Percentiles rank a stretch among this genome's conserved stretches.
phyloP scores from a whole-genome alignment of 1,140 invertebrate species.

The Heliconius himera region DNA sequence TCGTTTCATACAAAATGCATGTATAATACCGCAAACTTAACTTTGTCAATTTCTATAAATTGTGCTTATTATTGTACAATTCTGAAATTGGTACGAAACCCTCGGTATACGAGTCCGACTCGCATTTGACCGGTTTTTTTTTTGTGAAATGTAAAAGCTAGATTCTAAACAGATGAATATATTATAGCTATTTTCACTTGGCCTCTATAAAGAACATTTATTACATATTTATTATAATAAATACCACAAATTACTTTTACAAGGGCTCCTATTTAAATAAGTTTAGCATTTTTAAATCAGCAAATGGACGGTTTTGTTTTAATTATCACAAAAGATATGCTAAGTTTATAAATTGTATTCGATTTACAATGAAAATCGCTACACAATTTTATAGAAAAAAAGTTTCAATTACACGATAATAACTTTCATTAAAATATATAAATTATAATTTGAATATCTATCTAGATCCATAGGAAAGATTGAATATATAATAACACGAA shows the following conservation, averaged over 20 bases:
- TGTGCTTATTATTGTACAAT: too few species aligned
- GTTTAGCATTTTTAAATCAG: not conserved
- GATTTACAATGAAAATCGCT: not conserved
- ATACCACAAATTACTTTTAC: not conserved
- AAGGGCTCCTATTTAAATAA: not conserved
- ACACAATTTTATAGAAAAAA: not conserved
- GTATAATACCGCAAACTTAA: too few species aligned
- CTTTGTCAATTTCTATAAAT: too few species aligned
- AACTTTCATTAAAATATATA: not conserved
- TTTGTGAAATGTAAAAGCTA: not conserved
- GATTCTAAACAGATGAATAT: not conserved
- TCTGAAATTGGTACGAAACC: too few species aligned
- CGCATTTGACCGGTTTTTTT: not conserved
- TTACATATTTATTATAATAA: not conserved
- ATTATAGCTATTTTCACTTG: not conserved
- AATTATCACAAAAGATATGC: not conserved
- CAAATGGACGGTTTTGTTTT: not conserved
- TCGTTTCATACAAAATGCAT: too few species aligned
- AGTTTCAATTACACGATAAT: slow-evolving; percentile 4
- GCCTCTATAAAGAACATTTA: not conserved
- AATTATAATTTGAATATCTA: not conserved
- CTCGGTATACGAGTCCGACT: too few species aligned
- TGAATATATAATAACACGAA: not conserved
- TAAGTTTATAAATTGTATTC: not conserved
- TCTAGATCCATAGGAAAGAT: slow-evolving; percentile 1